Evolutionary conservation across 2,113 vertebrate genomes (phyloP), one percentile per base, ranked within the genome.

Genomic region (Gymnobelideus leadbeateri): DNA sequence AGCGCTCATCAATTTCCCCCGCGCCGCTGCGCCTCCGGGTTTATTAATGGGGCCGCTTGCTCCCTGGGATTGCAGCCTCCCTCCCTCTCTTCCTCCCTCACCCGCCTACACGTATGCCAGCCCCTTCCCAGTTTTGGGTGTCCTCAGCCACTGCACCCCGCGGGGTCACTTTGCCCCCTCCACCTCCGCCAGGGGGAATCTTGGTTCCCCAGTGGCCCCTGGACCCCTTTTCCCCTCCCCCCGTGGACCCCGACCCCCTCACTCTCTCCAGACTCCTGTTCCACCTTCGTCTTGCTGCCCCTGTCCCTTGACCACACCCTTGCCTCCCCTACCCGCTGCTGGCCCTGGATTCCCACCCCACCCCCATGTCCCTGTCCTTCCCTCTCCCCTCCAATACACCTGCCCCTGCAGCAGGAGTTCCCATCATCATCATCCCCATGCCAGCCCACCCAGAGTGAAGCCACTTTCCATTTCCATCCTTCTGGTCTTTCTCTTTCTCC

Each of bases 1-100:
- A 98, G 97, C 97, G 91, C 97, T 98, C 97, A 98, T 97, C 97
- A 98, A 98, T 98, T 97, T 98, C 97, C 98, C 1, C 68, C 68
- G 68, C 68, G 68, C n/a, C 68, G 68, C 68, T 84, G 89, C 96
- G 4, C 92, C 98, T 98, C 98, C 98, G 97, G 97, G 98, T 96
- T 98, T 98, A 98, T 98, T 98, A 98, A 98, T 97, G 98, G 95
- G 93, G 91, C 97, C 55, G 93, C 51, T 96, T 98, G 93, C 97
- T 96, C 97, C 95, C 96, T 97, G 94, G 96, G 93, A 96, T 89
- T 97, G 97, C 97, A 97, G 53, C 95, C 97, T 90, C 95, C 97
- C 90, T 97, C 84, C 91, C 84, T 92, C 93, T 96, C 96, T 94
- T 94, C 95, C 93, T 96, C 54, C 91, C 96, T 97, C 96, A 3